phyloP scores from a whole-genome alignment of 2,888 invertebrate genomes.

The Iphiclides podalirius region DNA sequence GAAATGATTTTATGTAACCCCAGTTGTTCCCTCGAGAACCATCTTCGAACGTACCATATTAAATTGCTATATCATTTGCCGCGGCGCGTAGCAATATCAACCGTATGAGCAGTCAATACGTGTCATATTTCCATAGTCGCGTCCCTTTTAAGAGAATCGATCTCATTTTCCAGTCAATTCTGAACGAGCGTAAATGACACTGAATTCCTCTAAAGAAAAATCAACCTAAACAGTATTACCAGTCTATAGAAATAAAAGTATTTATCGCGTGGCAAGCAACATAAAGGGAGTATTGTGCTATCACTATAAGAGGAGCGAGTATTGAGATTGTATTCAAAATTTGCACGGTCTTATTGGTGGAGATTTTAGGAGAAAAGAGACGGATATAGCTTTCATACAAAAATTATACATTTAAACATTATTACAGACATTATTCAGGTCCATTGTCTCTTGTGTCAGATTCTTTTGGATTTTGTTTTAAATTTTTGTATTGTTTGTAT shows the following conservation, averaged over 20 bases:
- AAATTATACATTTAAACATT: background rate
- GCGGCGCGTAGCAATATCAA: conserved; percentile 31
- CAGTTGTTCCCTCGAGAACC: conserved; percentile 77
- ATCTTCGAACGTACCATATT: conserved; percentile 73
- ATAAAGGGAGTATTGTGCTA: conserved; percentile 57
- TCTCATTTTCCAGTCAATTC: conserved; percentile 48
- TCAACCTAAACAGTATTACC: conserved; percentile 30
- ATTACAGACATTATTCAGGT: background rate
- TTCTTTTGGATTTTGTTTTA: background rate
- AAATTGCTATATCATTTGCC: conserved; percentile 66
- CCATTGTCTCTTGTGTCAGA: background rate
- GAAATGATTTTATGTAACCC: conserved; percentile 40
- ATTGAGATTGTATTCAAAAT: conserved; percentile 54
- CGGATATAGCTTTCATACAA: conserved; percentile 20
- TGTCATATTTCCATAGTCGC: conserved; percentile 30
- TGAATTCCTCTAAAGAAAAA: conserved; percentile 29
- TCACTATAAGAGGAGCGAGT: conserved; percentile 58
- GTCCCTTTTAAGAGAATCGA: conserved; percentile 70
- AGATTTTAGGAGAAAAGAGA: conserved; percentile 39
- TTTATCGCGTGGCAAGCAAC: conserved; percentile 32
- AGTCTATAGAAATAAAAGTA: conserved; percentile 8
- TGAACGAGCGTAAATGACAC: conserved; percentile 43
- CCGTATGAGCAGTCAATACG: conserved; percentile 27
- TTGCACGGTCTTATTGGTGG: conserved; percentile 50
- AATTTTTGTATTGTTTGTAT: no score